These are phyloP conservation scores for Gobio gobio DNA, from an alignment of 2,113 vertebrate genomes.

Conservation along the genomic window DNA sequence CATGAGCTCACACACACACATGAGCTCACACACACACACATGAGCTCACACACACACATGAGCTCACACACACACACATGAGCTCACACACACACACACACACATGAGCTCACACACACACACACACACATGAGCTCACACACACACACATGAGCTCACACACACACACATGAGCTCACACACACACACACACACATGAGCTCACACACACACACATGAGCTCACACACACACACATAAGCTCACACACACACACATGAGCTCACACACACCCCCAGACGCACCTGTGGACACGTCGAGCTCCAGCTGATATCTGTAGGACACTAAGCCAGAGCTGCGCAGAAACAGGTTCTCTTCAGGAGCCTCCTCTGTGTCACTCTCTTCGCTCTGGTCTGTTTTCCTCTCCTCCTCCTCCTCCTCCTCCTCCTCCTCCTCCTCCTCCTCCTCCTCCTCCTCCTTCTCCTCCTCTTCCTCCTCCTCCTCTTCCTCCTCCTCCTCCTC, in stretches of 20 bases:
- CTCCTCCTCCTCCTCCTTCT: too few relatives aligned
- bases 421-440: too few relatives aligned
- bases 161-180: not conserved
- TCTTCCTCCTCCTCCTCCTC: too few relatives aligned
- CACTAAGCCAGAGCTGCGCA: conserved; percentile 86
- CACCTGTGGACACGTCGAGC: conserved; percentile 84
- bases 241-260: not conserved
- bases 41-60: not conserved
- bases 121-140: not conserved
- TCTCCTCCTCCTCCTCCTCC: too few relatives aligned
- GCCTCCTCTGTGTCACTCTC: conserved; percentile 49
- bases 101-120: not conserved
- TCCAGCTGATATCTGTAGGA: conserved; percentile 86
- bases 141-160: not conserved
- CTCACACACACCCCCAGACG: not conserved
- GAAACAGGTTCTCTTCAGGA: conserved; percentile 70
- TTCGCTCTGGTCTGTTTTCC: conserved; percentile 42
- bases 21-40: not conserved
- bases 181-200: not conserved
- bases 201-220: not conserved
- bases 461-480: too few relatives aligned
- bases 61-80: not conserved
- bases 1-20: not conserved
- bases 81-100: not conserved
- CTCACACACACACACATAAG: not conserved